Conservation (phyloP, 2,797 vertebrate genomes). For the Perodicticus potto region DNA sequence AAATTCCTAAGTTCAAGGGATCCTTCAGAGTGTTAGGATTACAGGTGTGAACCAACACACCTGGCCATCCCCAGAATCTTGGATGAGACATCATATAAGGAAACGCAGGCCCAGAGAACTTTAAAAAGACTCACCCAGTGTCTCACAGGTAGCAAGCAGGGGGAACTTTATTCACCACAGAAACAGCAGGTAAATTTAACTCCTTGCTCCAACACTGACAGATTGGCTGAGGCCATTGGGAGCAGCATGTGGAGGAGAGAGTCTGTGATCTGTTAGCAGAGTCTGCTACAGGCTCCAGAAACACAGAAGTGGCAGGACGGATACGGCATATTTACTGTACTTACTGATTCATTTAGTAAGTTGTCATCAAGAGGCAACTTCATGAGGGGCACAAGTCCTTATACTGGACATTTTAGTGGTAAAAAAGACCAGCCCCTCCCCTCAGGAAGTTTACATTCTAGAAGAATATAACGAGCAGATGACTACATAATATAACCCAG, state of each 20-base stretch:
- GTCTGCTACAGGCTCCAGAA: not conserved
- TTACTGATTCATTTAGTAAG: not conserved
- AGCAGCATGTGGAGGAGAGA: not conserved
- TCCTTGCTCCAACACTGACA: not conserved
- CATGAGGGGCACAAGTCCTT: not conserved
- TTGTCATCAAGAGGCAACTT: not conserved
- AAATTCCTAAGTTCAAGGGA: not conserved
- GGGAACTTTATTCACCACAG: not conserved
- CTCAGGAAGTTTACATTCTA: not conserved
- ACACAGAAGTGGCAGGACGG: not conserved
- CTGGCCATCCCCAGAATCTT: not conserved
- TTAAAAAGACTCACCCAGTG: not conserved
- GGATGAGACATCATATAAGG: not conserved
- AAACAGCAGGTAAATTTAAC: not conserved
- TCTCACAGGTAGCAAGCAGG: not conserved
- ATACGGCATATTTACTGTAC: too few species aligned
- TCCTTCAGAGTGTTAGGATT: not conserved
- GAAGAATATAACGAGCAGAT: not conserved
- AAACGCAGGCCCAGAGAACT: not conserved
- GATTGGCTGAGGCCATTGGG: not conserved
- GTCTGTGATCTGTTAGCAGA: not conserved
- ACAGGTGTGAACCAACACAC: not conserved
- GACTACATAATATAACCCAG: not conserved
- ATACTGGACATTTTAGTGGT: not conserved
- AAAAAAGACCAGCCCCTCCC: not conserved